Percentiles rank a stretch among this genome's conserved stretches.
These are phyloP conservation scores for Theocolax elegans DNA, from an alignment of 1,140 invertebrate genomes.

Conservation along the genomic window DNA sequence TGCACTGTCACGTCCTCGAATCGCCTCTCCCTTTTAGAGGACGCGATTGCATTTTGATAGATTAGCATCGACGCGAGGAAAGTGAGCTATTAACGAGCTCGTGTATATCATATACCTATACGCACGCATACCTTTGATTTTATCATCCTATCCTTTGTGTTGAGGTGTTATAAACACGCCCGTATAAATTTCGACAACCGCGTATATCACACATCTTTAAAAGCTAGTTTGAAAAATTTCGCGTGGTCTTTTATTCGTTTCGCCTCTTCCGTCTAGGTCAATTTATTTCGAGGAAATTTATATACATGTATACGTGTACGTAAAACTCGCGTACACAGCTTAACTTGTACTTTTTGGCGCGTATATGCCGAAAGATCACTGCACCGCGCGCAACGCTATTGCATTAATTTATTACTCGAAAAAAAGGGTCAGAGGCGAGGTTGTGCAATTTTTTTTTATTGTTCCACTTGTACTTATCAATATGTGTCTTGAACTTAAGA, in stretches of 20 bases:
- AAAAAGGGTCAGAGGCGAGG: constrained; percentile 8
- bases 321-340: constrained; percentile 1
- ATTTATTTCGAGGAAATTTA: constrained; percentile 17
- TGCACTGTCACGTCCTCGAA: constrained; percentile 33
- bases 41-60: constrained; percentile 20
- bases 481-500: no score
- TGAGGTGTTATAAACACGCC: neutral
- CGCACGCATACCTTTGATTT: no score
- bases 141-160: constrained; percentile 29
- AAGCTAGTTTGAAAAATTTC: neutral
- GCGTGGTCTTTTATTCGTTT: constrained; percentile 18
- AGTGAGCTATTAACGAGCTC: constrained; percentile 22
- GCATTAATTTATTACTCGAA: constrained; percentile 22
- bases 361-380: no score
- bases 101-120: no score
- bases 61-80: constrained; percentile 4
- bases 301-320: neutral
- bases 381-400: neutral
- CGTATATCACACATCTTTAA: constrained; percentile 16
- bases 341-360: neutral
- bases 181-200: constrained; percentile 15
- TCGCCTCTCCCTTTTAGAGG: neutral
- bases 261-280: no score
- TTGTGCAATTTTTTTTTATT: constrained; percentile 13
- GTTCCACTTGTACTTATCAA: neutral